phyloP scores from a whole-genome alignment of 2,888 invertebrate genomes.

The Formica aserva region DNA sequence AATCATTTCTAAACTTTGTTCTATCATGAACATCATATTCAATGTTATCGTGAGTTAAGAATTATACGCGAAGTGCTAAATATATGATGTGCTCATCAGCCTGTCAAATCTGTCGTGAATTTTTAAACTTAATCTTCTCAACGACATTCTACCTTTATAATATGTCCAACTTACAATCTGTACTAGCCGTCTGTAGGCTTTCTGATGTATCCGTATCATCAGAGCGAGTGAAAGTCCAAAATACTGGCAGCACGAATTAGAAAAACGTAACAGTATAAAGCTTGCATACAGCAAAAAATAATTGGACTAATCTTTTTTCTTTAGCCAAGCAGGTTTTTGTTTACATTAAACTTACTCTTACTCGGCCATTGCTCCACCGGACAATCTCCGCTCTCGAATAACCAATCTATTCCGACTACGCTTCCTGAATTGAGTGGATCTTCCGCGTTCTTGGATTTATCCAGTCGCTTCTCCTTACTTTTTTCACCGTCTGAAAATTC shows the following conservation, averaged over 20 bases:
- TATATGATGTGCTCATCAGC: background rate
- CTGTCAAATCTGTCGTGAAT: background rate
- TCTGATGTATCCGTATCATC: constrained; percentile 85
- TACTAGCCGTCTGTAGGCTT: constrained; percentile 84
- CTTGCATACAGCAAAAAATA: constrained; percentile 47
- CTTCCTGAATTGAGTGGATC: constrained; percentile 85
- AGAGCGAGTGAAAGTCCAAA: constrained; percentile 85
- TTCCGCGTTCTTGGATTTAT: constrained; percentile 79
- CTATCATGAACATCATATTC: background rate
- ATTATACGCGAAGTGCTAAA: constrained; percentile 23
- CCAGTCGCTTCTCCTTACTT: constrained; percentile 74
- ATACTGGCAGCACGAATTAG: constrained; percentile 83
- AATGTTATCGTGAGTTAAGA: background rate
- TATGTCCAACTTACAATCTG: constrained; percentile 82
- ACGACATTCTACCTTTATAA: constrained; percentile 43
- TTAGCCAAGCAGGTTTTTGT: constrained; percentile 8
- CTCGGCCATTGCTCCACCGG: constrained; percentile 81
- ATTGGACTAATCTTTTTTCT: constrained; percentile 11
- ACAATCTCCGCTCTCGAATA: constrained; percentile 87
- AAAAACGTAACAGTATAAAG: constrained; percentile 65
- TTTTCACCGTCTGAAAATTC: constrained; percentile 82
- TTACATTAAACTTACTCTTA: constrained; percentile 79
- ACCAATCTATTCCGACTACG: constrained; percentile 89
- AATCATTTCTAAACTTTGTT: background rate
- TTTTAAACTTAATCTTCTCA: constrained; percentile 14